phyloP scores from a whole-genome alignment of 2,888 invertebrate species.

The Deilephila elpenor region DNA sequence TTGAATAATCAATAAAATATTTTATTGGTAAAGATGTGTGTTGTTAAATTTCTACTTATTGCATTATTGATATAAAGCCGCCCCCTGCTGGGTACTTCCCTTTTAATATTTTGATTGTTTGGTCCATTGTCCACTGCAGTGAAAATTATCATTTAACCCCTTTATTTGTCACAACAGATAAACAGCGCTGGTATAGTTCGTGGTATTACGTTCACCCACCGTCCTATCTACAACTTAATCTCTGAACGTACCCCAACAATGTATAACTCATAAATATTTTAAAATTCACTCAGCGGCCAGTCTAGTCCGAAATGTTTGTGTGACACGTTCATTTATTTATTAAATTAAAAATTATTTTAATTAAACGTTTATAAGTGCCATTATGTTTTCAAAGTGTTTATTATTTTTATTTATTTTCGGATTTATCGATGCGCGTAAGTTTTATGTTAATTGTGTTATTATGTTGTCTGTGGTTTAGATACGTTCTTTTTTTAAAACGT shows the following conservation, averaged over 20 bases:
- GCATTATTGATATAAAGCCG: too few relatives aligned
- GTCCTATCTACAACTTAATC: slow-evolving; percentile 36
- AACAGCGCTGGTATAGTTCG: too few relatives aligned
- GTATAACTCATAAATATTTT: slow-evolving; percentile 42
- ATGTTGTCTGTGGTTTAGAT: neutral
- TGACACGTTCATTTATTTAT: slow-evolving; percentile 44
- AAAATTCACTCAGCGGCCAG: slow-evolving; percentile 46
- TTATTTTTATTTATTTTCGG: slow-evolving; percentile 57
- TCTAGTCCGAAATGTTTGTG: slow-evolving; percentile 50
- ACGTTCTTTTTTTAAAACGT: neutral
- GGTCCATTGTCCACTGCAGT: too few relatives aligned
- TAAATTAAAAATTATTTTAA: slow-evolving; percentile 38
- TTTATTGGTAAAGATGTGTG: too few relatives aligned
- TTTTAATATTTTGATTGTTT: too few relatives aligned
- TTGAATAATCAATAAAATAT: too few relatives aligned
- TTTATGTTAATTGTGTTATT: slow-evolving; percentile 29
- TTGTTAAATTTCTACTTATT: too few relatives aligned
- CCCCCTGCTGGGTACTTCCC: too few relatives aligned
- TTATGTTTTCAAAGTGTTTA: slow-evolving; percentile 65
- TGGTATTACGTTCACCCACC: neutral
- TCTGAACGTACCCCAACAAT: slow-evolving; percentile 35
- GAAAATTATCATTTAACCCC: too few relatives aligned
- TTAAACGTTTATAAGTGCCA: slow-evolving; percentile 42
- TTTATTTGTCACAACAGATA: too few relatives aligned
- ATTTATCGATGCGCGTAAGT: slow-evolving; percentile 61